phyloP scores from a whole-genome alignment of 2,888 invertebrate genomes.

The Rugalucina vietnamica region DNA sequence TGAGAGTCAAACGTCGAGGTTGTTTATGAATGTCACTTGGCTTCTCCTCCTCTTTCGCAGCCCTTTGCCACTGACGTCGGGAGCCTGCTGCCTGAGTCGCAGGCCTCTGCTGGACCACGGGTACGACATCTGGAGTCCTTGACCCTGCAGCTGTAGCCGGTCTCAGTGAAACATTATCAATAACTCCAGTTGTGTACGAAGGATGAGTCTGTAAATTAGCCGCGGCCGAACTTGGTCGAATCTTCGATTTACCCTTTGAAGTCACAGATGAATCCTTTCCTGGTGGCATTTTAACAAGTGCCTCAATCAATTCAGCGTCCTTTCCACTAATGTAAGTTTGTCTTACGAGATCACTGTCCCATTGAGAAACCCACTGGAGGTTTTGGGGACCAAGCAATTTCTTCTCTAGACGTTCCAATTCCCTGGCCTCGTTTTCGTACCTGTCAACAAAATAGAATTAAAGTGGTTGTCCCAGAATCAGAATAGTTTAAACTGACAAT shows the following conservation, averaged over 20 bases:
- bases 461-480: too few relatives aligned
- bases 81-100: conserved; percentile 78
- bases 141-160: conserved; percentile 74
- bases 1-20: conserved; percentile 76
- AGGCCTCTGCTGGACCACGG: conserved; percentile 66
- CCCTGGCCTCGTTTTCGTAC: conserved; percentile 7
- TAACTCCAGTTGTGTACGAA: conserved; percentile 77
- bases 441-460: conserved; percentile 11
- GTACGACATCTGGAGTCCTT: conserved; percentile 50
- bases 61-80: conserved; percentile 63
- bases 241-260: conserved; percentile 66
- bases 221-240: conserved; percentile 81
- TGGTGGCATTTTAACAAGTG: conserved; percentile 40
- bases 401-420: background rate
- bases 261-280: conserved; percentile 54
- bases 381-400: background rate
- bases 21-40: conserved; percentile 69
- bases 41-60: conserved; percentile 63
- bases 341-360: background rate
- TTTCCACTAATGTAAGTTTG: background rate
- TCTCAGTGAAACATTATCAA: conserved; percentile 72
- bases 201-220: conserved; percentile 82
- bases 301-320: background rate
- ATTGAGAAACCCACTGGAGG: background rate
- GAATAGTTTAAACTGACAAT: too few relatives aligned